Evolutionary conservation across 2,113 vertebrate genomes (phyloP).

Genomic region (Mobula birostris): DNA sequence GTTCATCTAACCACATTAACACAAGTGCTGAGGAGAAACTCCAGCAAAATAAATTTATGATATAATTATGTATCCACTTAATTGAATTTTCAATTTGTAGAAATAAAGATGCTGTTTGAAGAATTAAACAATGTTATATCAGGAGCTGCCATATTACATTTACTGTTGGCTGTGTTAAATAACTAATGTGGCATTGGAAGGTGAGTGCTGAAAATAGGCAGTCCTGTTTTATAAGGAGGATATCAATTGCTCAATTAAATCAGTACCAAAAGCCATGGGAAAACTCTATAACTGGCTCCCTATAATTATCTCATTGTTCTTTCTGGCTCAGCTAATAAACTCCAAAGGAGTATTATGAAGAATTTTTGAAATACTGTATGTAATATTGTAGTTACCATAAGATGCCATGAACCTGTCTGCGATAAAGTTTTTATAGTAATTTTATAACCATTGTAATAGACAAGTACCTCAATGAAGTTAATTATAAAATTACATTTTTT

Average conservation of each 20-base stretch:
- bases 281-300: no score
- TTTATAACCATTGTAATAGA: neutral
- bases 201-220: neutral
- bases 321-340: neutral
- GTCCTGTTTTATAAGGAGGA: neutral
- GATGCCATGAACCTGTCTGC: neutral
- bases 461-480: neutral
- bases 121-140: neutral
- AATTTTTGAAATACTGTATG: neutral
- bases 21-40: slow-evolving; percentile 7
- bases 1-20: neutral
- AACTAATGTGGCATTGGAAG: neutral
- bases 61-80: slow-evolving; percentile 5
- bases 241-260: slow-evolving; percentile 10
- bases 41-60: neutral
- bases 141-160: slow-evolving; percentile 4
- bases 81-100: slow-evolving; percentile 24
- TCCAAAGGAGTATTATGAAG: neutral
- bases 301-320: neutral
- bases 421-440: neutral
- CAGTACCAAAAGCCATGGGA: neutral
- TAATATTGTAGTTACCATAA: neutral
- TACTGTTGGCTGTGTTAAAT: slow-evolving; percentile 14
- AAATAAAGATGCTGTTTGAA: neutral
- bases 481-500: neutral